phyloP scores from a whole-genome alignment of 35 echinoderm and acorn worm species.

The Lytechinus pictus region DNA sequence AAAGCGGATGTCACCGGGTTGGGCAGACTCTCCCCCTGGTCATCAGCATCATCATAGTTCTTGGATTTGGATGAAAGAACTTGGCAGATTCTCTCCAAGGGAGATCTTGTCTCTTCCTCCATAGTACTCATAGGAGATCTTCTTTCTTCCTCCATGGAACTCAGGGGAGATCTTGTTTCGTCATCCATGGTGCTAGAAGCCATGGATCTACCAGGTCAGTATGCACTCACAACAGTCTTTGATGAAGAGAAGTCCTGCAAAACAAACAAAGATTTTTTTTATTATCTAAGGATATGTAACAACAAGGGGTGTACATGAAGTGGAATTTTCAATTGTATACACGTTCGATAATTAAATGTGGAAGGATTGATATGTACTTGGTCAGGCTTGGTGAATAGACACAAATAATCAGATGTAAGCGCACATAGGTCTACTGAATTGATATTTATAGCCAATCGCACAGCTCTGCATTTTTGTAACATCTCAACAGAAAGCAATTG shows the following conservation, averaged over 20 bases:
- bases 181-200: neutral
- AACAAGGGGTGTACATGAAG: too few species aligned
- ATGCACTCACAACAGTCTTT: neutral
- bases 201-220: neutral
- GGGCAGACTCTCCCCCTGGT: neutral
- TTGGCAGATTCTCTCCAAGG: slow-evolving; percentile 20
- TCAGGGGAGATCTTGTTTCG: neutral
- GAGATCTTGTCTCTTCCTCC: slow-evolving; percentile 26
- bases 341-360: too few species aligned
- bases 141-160: neutral
- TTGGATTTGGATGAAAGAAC: slow-evolving; percentile 25
- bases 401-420: too few species aligned
- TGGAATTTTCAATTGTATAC: too few species aligned
- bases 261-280: neutral
- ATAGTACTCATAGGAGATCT: slow-evolving; percentile 28
- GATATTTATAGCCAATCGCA: too few species aligned
- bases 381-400: too few species aligned
- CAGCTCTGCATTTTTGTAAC: too few species aligned
- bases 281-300: too few species aligned
- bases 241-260: neutral
- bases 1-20: slow-evolving; percentile 27
- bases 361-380: too few species aligned
- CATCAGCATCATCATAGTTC: neutral
- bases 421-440: too few species aligned
- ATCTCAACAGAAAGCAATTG: too few species aligned